These are phyloP conservation scores for Isotomurus palustris DNA, from an alignment of 2,888 invertebrate species.

Conservation along the genomic window DNA sequence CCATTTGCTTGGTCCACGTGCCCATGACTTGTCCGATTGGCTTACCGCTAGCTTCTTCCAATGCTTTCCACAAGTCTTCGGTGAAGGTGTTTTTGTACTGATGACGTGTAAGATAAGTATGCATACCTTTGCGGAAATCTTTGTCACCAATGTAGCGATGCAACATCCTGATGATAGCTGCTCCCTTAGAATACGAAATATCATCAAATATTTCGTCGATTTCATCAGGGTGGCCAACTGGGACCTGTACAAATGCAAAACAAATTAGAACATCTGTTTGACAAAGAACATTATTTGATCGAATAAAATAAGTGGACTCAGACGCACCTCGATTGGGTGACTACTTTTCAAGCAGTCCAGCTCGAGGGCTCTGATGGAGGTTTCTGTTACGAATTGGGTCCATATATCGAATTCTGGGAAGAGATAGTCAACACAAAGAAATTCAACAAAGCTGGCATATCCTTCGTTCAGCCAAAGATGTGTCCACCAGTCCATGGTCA, in stretches of 20 bases:
- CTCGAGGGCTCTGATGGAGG: slow-evolving; percentile 75
- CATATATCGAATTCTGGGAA: slow-evolving; percentile 96
- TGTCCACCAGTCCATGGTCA: slow-evolving; percentile 82
- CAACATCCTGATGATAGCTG: slow-evolving; percentile 90
- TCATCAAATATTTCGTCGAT: slow-evolving; percentile 97
- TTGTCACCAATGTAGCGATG: slow-evolving; percentile 89
- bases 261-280: too few relatives aligned
- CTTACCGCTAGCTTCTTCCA: slow-evolving; percentile 82
- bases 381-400: slow-evolving; percentile 92
- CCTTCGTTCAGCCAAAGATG: slow-evolving; percentile 64
- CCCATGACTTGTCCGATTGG: slow-evolving; percentile 90
- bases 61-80: slow-evolving; percentile 85
- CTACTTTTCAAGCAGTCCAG: slow-evolving; percentile 85
- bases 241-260: too few relatives aligned
- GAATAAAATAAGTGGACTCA: too few relatives aligned
- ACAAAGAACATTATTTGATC: too few relatives aligned
- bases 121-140: slow-evolving; percentile 89
- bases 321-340: slow-evolving; percentile 95
- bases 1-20: slow-evolving; percentile 82
- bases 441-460: slow-evolving; percentile 94
- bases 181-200: slow-evolving; percentile 94
- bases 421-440: slow-evolving; percentile 82
- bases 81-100: slow-evolving; percentile 87
- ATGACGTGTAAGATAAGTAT: slow-evolving; percentile 77
- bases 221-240: slow-evolving; percentile 88